Evolutionary conservation across 2,797 vertebrate species (phyloP), one percentile per base, ranked within the genome.

Genomic region (Chromis chromis): DNA sequence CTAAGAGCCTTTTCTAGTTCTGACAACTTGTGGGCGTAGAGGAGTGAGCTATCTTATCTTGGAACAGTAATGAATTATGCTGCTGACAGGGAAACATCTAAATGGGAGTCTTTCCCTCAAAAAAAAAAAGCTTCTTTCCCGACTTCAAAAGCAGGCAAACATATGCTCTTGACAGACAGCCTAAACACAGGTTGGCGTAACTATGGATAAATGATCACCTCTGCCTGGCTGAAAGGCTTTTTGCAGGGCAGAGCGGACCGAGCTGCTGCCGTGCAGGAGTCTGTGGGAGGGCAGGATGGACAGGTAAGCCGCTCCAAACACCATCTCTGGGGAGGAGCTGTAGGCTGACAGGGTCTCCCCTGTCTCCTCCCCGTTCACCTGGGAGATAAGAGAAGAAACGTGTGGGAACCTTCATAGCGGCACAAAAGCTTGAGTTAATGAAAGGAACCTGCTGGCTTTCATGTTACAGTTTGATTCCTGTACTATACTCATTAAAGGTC

Each of bases 221-320:
- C 68, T 93, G 63, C 95, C 96, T 0, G 93, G 86, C 70, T 94
- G 73, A 12, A 96, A 88, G 4, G 92, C 90, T 82, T 88, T 89
- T 81, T 86, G 89, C 25, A 99, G 88, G 62, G 85, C 66, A 3
- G 91, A 83, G 87, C 93, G 96, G 54, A 96, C 88, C 2, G 82
- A 81, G 91, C 95, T 96, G 58, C 91, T 94, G 7, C 96, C 96
- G 0, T 95, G 95, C 25, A 99, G 79, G 57, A 99, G 94, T 1
- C 96, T 90, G 83, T 99, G 98, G 70, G 91, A 94, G 1, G 96
- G 95, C 63, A 97, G 94, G 86, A 99, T 93, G 71, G 90, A 94
- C 60, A 99, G 74, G 63, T 96, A 96, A 14, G 98, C 98, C 0
- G 94, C 92, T 62, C 98, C 98, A 7, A 96, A 97, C 78, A 99